Evolutionary conservation across 2,113 vertebrate species (phyloP).

Genomic region (Phodopus roborovskii): DNA sequence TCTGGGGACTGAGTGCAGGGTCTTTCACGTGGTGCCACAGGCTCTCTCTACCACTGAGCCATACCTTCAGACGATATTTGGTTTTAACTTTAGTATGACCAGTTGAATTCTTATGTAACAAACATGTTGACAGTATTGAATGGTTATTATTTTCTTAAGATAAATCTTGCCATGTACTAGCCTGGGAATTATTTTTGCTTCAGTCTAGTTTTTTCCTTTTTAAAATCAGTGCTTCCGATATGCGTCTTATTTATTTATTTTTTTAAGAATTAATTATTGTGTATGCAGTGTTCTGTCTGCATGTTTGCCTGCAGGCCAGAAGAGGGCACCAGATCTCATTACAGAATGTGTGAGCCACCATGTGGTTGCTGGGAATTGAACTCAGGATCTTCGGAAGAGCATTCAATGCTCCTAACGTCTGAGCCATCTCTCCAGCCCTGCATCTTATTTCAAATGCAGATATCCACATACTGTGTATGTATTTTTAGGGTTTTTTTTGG

Average conservation of each 20-base stretch:
- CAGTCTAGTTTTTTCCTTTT: constrained; percentile 51
- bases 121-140: constrained; percentile 68
- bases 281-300: no score
- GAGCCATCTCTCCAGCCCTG: not conserved
- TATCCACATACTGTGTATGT: not conserved
- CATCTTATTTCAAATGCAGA: constrained; percentile 70
- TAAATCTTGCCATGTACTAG: not conserved
- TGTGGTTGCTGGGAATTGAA: no score
- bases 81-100: constrained; percentile 22
- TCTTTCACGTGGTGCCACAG: no score
- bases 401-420: no score
- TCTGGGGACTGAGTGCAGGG: not conserved
- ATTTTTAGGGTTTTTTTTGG: no score
- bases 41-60: not conserved
- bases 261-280: no score
- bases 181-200: constrained; percentile 40
- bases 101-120: constrained; percentile 59
- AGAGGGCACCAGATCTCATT: no score
- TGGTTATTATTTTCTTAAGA: not conserved
- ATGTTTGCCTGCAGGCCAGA: no score
- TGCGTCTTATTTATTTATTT: constrained; percentile 62
- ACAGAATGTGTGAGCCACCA: no score
- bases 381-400: no score
- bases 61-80: no score
- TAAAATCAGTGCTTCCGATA: not conserved